phyloP scores from a whole-genome alignment of 1,140 invertebrate genomes.

The Euura saliciscinereae region DNA sequence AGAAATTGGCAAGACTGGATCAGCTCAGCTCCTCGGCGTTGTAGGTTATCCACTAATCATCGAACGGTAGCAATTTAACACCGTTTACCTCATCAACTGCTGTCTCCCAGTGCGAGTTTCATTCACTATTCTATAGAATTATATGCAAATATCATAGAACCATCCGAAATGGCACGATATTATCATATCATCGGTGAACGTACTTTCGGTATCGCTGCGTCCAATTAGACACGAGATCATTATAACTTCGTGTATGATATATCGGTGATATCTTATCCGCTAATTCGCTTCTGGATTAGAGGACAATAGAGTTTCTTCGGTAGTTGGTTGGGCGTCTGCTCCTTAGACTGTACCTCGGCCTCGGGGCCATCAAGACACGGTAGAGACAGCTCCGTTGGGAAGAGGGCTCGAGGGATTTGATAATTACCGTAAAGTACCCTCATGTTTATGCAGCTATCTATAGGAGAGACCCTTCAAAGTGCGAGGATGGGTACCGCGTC shows the following conservation, averaged over 20 bases:
- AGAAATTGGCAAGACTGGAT: neutral
- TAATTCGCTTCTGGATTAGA: neutral
- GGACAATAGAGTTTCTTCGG: neutral
- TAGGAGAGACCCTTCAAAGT: neutral
- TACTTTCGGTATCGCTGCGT: too few relatives aligned
- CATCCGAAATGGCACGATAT: too few relatives aligned
- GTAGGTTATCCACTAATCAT: neutral
- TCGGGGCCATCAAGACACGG: neutral
- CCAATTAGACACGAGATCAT: too few relatives aligned
- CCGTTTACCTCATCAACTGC: neutral
- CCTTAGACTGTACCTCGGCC: neutral
- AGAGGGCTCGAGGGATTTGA: neutral
- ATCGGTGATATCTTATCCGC: too few relatives aligned
- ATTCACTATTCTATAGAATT: neutral
- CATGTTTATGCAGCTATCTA: constrained; percentile 2
- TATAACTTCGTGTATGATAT: too few relatives aligned
- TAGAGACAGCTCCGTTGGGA: neutral
- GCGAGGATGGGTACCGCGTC: neutral
- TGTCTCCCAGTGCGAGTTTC: neutral
- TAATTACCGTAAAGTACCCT: constrained; percentile 7
- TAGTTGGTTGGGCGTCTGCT: neutral
- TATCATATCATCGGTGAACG: too few relatives aligned
- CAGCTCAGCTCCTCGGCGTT: neutral
- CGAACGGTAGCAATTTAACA: neutral
- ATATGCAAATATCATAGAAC: neutral